Base-by-base conservation (phyloP, 2,797 vertebrate species). In the Thunnus albacares region DNA sequence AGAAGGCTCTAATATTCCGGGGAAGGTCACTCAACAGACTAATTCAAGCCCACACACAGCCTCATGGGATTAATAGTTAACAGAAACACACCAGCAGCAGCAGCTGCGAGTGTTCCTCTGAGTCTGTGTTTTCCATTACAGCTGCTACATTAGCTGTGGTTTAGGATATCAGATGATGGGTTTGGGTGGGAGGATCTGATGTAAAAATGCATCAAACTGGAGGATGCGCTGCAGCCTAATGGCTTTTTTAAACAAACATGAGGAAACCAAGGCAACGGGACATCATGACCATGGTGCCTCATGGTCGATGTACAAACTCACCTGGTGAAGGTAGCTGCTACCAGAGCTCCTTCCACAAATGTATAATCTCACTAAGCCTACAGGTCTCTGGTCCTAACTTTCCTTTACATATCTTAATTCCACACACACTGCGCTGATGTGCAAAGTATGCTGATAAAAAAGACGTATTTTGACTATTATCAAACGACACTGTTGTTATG, bases 1-100 rank as follows among this genome's bases (percentile, higher is more conserved):
- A 83, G 14, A 17, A 51, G 77, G 81, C 53, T 75, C 49, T 71
- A 71, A 57, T 80, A 33, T 82, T 81, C 56, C 47, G 43, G 30
- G 57, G 63, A 83, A 87, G 83, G 82, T 74, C 82, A 85, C 67
- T 82, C 71, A 66, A 28, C 63, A 73, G 56, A 72, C 80, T 75
- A 85, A 79, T 81, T 64, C 75, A 77, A 67, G 47, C 59, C 85
- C 70, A 75, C 80, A 71, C 70, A 80, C 43, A 61, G 75, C 79
- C 80, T 84, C 41, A 61, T 79, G 81, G 85, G 94, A 93, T 96
- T 96, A 96, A 96, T 95, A 88, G 90, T 96, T 96, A 95, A 95
- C 94, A 93, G 88, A 92, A 89, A 77, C 82, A 85, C 38, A 70
- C 52, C 57, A 74, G 66, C 84, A 82, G 28, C 62, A 68, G 17